Percentiles rank a stretch among this genome's conserved stretches.
These are phyloP conservation scores for Gymnoscopelus braueri DNA, from an alignment of 2,797 vertebrate species.

Conservation along the genomic window DNA sequence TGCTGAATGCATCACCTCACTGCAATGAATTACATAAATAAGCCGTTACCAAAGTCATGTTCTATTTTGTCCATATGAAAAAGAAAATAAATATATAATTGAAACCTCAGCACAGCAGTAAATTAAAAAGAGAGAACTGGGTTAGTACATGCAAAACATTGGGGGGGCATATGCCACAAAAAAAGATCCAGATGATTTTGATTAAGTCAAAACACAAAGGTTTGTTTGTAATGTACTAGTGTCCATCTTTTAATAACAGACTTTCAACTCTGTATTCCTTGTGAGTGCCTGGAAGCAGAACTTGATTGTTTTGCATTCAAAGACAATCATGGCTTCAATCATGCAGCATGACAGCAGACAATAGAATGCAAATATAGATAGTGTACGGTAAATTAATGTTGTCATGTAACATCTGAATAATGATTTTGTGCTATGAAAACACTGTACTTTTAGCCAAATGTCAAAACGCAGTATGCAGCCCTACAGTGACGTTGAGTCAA, in stretches of 20 bases:
- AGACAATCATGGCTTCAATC: slow-evolving; percentile 23
- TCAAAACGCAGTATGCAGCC: slow-evolving; percentile 38
- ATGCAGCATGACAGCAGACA: not conserved
- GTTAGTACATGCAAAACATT: too few species aligned
- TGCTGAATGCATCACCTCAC: slow-evolving; percentile 32
- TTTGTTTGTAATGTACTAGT: too few species aligned
- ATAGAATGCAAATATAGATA: too few species aligned
- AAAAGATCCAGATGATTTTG: too few species aligned
- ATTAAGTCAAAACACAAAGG: too few species aligned
- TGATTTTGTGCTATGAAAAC: slow-evolving; percentile 39
- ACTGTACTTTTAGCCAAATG: slow-evolving; percentile 23
- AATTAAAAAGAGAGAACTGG: slow-evolving; percentile 30
- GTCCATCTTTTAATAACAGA: too few species aligned
- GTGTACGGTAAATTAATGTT: too few species aligned
- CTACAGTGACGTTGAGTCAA: slow-evolving; percentile 35
- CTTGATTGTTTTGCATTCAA: slow-evolving; percentile 39
- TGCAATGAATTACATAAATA: slow-evolving; percentile 69
- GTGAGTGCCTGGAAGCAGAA: slow-evolving; percentile 8
- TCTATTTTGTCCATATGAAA: slow-evolving; percentile 51
- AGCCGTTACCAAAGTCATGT: slow-evolving; percentile 62
- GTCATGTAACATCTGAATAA: not conserved
- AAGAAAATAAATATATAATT: slow-evolving; percentile 62
- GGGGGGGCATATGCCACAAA: too few species aligned
- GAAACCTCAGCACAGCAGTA: slow-evolving; percentile 55
- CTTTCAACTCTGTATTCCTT: slow-evolving; percentile 3